A percentile compares a stretch with the other conserved stretches of the same genome.
phyloP scores from a whole-genome alignment of 2,888 invertebrate genomes.

The Osmoderma eremita region DNA sequence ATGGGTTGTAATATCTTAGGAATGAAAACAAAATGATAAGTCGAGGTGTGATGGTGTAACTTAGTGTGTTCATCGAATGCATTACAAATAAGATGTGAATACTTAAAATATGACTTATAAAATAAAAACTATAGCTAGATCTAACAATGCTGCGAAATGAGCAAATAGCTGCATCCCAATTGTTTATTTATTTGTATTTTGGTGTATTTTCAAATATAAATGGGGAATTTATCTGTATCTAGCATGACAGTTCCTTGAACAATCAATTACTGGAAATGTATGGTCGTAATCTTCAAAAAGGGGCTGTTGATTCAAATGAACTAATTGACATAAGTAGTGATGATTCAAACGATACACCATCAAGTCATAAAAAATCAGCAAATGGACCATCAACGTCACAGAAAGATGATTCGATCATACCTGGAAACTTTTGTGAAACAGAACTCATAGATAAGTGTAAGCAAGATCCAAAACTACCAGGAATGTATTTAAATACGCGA shows the following conservation, averaged over 20 bases:
- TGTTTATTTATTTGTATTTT: too few relatives aligned
- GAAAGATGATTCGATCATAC: conserved; percentile 52
- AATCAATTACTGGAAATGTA: conserved; percentile 66
- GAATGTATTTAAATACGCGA: conserved; percentile 41
- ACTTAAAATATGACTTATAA: too few relatives aligned
- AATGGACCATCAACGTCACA: conserved; percentile 64
- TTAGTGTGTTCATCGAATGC: too few relatives aligned
- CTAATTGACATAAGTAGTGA: conserved; percentile 84
- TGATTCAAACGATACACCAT: conserved; percentile 71
- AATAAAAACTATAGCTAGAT: too few relatives aligned
- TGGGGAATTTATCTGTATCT: conserved; percentile 44
- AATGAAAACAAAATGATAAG: too few relatives aligned
- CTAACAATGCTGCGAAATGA: too few relatives aligned
- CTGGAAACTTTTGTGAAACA: conserved; percentile 31
- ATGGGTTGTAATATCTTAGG: too few relatives aligned
- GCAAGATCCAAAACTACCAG: not conserved
- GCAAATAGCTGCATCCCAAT: too few relatives aligned
- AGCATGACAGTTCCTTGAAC: conserved; percentile 57
- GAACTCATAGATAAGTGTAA: conserved; percentile 44
- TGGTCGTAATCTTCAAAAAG: conserved; percentile 50
- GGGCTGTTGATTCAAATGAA: conserved; percentile 72
- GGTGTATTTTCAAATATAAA: too few relatives aligned
- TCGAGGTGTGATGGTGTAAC: too few relatives aligned
- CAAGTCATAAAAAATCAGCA: conserved; percentile 51
- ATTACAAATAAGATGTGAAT: too few relatives aligned